These are phyloP conservation scores for Chiloscyllium plagiosum DNA, from an alignment of 2,113 vertebrate species.

Conservation along the genomic window DNA sequence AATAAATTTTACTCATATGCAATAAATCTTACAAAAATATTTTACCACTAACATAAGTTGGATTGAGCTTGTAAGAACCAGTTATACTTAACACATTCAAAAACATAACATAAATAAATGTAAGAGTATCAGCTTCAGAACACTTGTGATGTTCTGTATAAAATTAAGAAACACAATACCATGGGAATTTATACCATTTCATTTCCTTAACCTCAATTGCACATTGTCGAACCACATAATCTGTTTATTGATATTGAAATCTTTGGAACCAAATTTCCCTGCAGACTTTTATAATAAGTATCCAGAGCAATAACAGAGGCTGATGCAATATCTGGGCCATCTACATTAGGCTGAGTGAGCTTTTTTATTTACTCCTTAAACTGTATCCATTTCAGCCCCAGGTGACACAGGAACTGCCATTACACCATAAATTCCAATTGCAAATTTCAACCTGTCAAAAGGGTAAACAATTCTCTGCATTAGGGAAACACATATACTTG, in stretches of 20 bases:
- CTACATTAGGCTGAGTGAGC: not conserved
- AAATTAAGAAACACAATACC: slow-evolving; percentile 81
- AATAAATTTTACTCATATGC: slow-evolving; percentile 28
- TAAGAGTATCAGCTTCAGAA: slow-evolving; percentile 73
- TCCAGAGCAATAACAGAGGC: slow-evolving; percentile 59
- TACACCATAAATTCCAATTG: not conserved
- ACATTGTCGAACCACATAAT: slow-evolving; percentile 66
- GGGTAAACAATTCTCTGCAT: not conserved
- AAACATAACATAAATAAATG: slow-evolving; percentile 86
- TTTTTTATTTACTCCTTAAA: not conserved
- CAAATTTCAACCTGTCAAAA: not conserved
- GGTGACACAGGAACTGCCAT: not conserved
- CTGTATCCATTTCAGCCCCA: not conserved
- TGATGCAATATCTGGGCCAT: slow-evolving; percentile 55
- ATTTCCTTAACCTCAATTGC: slow-evolving; percentile 77
- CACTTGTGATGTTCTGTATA: slow-evolving; percentile 79
- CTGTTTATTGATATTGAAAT: slow-evolving; percentile 85
- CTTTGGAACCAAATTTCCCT: slow-evolving; percentile 73
- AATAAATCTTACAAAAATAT: slow-evolving; percentile 14
- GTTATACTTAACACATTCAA: slow-evolving; percentile 70
- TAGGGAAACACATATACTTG: not conserved
- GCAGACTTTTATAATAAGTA: slow-evolving; percentile 68
- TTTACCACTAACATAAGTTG: slow-evolving; percentile 53
- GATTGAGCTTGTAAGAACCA: slow-evolving; percentile 76
- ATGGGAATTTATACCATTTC: slow-evolving; percentile 78